Evolutionary conservation across 2,888 invertebrate species (phyloP), one percentile per base, ranked within the genome.

Genomic region (Diplolepis rosae): DNA sequence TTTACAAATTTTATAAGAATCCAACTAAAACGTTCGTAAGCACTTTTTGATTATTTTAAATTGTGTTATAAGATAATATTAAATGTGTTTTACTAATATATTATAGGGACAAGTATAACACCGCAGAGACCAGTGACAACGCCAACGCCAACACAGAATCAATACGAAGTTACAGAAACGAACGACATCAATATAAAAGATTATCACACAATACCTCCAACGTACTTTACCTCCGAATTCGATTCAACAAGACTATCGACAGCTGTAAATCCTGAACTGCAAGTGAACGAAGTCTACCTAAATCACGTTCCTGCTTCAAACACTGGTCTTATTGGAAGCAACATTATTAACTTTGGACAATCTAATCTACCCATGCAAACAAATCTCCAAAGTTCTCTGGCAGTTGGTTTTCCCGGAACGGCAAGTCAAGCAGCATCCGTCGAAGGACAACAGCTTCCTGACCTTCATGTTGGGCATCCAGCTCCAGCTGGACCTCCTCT

Each of bases 101-200:
- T n/a, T n/a, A 4, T 24, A 77, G 73, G 73, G 11, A 54, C 73
- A 28, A 75, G 35, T 18, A 65, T 69, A 7, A 51, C 67, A 22
- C 74, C 73, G 7, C 75, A 76, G 39, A 61, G 74, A 50, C 9
- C 52, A 11, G 61, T 70, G 6, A 52, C 73, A 2, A 68, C 22
- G 18, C 70, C 82, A 27, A 72, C 79, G 0, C 75, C 80, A 22
- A 76, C 79, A 13, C 75, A 76, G 18, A 80, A 83, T 72, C 83
- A 83, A 11, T 87, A 87, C 76, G 85, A 87, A 78, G 87, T 87
- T 1, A 87, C 86, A 0, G 87, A 87, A 66, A 76, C 77, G 1
- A 84, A 84, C 42, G 84, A 86, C 13, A 69, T 82, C 22, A 82
- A 78, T 13, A 71, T 80, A 1, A 74, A 74, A 39, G 80, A 80